Evolutionary conservation across 2,888 invertebrate species (phyloP).

Genomic region (Empis stercorea): DNA sequence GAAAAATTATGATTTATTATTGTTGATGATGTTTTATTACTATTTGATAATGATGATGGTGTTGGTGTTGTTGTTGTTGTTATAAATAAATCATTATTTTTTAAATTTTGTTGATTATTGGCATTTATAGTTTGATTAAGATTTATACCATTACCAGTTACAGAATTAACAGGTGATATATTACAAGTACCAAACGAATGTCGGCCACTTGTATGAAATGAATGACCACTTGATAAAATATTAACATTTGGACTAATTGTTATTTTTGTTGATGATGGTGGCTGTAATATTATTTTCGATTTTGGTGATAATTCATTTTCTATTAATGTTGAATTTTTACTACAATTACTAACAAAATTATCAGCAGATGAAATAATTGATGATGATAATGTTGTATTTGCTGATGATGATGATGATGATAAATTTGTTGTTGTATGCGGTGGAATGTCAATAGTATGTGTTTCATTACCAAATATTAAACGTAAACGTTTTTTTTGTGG

Average conservation of each 20-base stretch:
- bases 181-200: conserved; percentile 32
- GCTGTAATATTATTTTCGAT: no score
- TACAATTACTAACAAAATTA: no score
- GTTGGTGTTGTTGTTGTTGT: no score
- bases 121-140: no score
- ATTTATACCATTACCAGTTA: no score
- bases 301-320: no score
- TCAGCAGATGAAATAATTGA: no score
- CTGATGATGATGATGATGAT: conserved; percentile 12
- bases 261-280: background rate
- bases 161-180: no score
- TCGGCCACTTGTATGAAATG: conserved; percentile 18
- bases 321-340: no score
- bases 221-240: background rate
- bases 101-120: no score
- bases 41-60: no score
- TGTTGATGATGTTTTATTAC: conserved; percentile 2
- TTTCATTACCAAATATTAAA: conserved; percentile 79
- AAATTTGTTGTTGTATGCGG: conserved; percentile 29
- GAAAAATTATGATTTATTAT: conserved; percentile 9
- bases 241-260: background rate
- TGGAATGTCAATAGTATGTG: conserved; percentile 79
- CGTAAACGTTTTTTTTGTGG: conserved; percentile 74
- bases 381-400: conserved; percentile 9
- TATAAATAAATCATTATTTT: no score